Evolutionary conservation across 2,113 vertebrate genomes (phyloP).

Genomic region (Trogon melanurus): DNA sequence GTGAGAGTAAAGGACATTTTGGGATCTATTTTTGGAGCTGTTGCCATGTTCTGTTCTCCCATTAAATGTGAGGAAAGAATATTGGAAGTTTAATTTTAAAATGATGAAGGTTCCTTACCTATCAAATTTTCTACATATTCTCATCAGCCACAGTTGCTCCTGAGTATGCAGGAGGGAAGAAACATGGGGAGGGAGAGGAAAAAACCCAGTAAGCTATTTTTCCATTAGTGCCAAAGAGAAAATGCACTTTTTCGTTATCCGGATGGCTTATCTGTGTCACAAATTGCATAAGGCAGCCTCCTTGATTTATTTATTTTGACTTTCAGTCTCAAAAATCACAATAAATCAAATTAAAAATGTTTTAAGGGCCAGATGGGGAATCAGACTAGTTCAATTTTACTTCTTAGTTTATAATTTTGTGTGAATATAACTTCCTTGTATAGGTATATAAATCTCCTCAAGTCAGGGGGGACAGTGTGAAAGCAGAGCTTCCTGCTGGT

Average conservation of each 20-base stretch:
- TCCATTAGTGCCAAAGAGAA: background rate
- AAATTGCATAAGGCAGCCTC: background rate
- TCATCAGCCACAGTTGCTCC: background rate
- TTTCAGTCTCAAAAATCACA: background rate
- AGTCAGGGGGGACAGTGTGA: background rate
- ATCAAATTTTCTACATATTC: background rate
- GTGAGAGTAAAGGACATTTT: background rate
- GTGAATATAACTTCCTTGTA: background rate
- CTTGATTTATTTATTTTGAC: background rate
- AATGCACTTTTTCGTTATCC: background rate
- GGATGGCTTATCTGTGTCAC: background rate
- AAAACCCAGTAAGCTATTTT: background rate
- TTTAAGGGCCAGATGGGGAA: background rate
- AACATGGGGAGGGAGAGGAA: rapidly evolving
- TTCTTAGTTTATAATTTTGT: background rate
- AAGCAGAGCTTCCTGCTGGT: background rate
- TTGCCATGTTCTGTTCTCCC: background rate
- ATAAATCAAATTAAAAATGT: background rate
- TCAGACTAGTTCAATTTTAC: background rate
- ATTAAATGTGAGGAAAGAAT: background rate
- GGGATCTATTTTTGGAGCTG: background rate
- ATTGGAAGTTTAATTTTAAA: background rate
- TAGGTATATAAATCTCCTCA: background rate
- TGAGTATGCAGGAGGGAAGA: background rate
- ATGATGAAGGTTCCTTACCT: background rate